phyloP scores from a whole-genome alignment of 2,113 vertebrate genomes.

The Cyanoramphus novaezelandiae region DNA sequence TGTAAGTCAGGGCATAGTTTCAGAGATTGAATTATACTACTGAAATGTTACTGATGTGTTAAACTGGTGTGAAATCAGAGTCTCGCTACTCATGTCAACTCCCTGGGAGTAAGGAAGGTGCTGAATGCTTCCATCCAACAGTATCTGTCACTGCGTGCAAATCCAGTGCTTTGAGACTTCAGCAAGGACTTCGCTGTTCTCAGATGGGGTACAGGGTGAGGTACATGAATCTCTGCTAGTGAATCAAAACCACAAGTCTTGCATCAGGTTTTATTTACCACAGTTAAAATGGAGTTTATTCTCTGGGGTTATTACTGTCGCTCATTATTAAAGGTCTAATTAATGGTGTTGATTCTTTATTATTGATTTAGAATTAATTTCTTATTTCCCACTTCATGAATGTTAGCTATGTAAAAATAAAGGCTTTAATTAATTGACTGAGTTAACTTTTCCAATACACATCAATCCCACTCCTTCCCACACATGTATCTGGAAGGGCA shows the following conservation, averaged over 20 bases:
- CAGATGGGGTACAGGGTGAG: background rate
- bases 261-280: background rate
- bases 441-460: background rate
- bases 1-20: background rate
- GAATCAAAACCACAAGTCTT: background rate
- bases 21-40: background rate
- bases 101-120: background rate
- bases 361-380: constrained; percentile 1
- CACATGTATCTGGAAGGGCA: background rate
- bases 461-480: background rate
- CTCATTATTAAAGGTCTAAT: background rate
- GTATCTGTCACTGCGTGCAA: background rate
- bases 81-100: background rate
- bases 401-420: background rate
- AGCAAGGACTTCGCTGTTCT: background rate
- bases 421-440: background rate
- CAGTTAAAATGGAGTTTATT: background rate
- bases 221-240: background rate
- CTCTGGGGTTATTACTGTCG: background rate
- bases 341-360: background rate
- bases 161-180: background rate
- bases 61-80: background rate
- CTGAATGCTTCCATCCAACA: background rate
- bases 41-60: background rate
- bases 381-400: background rate